Conservation (phyloP, 2,797 vertebrate genomes). For the Macropus fuliginosus region DNA sequence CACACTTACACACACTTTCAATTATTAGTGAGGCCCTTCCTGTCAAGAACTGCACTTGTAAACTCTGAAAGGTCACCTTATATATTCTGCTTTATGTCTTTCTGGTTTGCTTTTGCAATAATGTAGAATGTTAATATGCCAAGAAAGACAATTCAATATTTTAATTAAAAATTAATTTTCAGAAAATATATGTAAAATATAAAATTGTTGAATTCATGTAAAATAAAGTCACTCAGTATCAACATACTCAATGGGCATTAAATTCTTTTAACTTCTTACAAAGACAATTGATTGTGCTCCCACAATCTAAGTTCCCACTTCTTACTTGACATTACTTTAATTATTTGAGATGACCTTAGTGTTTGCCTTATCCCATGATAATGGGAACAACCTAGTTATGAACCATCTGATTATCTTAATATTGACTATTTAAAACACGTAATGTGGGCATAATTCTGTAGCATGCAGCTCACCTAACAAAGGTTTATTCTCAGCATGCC, state of each 20-base stretch:
- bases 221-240: not conserved
- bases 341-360: not conserved
- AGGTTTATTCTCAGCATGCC: not conserved
- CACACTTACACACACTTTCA: conserved; percentile 1
- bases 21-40: conserved; percentile 42
- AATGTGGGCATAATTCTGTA: not conserved
- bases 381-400: not conserved
- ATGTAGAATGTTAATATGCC: not conserved
- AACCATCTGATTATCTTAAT: not conserved
- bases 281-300: not conserved
- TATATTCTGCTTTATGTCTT: conserved; percentile 27
- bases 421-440: not conserved
- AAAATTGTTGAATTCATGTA: not conserved
- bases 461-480: not conserved
- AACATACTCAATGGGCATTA: not conserved
- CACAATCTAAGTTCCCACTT: not conserved
- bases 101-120: conserved; percentile 51
- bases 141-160: conserved; percentile 17
- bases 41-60: conserved; percentile 33
- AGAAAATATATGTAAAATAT: conserved; percentile 33
- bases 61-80: conserved; percentile 57
- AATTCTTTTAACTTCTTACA: conserved; percentile 3
- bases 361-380: not conserved
- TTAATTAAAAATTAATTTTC: conserved; percentile 54
- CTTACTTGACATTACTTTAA: not conserved